phyloP scores from a whole-genome alignment of 2,888 invertebrate species.

The Acleris sparsana region DNA sequence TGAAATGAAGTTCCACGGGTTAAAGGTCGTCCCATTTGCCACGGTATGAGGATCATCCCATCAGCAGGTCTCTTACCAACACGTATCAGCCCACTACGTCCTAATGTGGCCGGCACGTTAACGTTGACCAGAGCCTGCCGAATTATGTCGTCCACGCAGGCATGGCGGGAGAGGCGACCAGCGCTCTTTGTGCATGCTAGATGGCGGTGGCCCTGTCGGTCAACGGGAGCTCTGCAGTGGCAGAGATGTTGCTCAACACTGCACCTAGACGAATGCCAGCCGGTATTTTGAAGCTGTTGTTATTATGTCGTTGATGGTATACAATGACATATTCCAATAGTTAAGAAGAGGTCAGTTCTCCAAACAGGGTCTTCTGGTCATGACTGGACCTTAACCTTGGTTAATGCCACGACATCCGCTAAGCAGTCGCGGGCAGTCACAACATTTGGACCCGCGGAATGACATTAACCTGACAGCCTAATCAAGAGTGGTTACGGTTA shows the following conservation, averaged over 20 bases:
- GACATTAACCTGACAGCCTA: conserved; percentile 52
- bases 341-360: no score
- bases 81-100: background rate
- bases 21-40: background rate
- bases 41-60: background rate
- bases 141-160: background rate
- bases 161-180: background rate
- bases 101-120: background rate
- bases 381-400: conserved; percentile 44
- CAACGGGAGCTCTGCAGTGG: background rate
- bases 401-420: conserved; percentile 50
- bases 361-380: no score
- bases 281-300: no score
- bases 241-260: background rate
- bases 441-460: conserved; percentile 51
- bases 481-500: conserved; percentile 46
- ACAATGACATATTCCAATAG: no score
- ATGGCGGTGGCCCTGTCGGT: background rate
- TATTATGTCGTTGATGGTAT: no score
- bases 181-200: background rate
- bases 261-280: background rate
- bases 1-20: background rate
- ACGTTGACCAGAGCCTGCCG: background rate
- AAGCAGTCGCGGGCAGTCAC: conserved; percentile 45
- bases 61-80: background rate